Evolutionary conservation across 2,797 vertebrate genomes (phyloP), one percentile per base, ranked within the genome.

Genomic region (Psittacula echo): DNA sequence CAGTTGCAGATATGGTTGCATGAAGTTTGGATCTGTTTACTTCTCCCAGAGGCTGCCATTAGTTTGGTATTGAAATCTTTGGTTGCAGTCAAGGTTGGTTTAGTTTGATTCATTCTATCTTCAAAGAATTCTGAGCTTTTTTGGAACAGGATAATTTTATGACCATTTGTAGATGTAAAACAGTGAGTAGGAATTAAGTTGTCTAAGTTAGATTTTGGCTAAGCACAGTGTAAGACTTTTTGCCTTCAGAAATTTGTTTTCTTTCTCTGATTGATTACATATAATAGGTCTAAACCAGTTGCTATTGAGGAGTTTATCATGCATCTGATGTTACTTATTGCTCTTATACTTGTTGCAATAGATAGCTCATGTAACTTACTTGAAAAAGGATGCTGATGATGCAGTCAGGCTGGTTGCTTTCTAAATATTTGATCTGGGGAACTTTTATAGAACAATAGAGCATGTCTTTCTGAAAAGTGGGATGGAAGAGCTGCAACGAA

Each of bases 261-360:
- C 23, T 72, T 72, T 68, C 34, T 78, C 21, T 65, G 47, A n/a
- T 37, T 75, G 66, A 24, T 2, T 11, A 32, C 17, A 76, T 54
- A 73, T 13, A 54, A 39, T 16, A 42, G 12, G 7, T 62, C 23
- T 75, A 83, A 90, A 53, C 2, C 19, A 30, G 26, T 61, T 78
- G 32, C 14, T 68, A 2, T 4, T 42, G 29, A 60, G 45, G 48
- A 87, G 5, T 50, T 85, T 81, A 22, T 84, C 4, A 10, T 23
- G 16, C 17, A 26, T 37, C 44, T 80, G 29, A 34, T 30, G 4
- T 48, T 67, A 47, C 7, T 74, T 76, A 37, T 19, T 60, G 34
- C 15, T 74, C 1, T 19, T 6, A 16, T n/a, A 15, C 9, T 67
- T 66, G 9, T 51, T 56, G 51, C 0, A 0, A n/a, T 30, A 56